Evolutionary conservation across 2,888 invertebrate species (phyloP), one percentile per base, ranked within the genome.

Genomic region (Charanyca ferruginea): DNA sequence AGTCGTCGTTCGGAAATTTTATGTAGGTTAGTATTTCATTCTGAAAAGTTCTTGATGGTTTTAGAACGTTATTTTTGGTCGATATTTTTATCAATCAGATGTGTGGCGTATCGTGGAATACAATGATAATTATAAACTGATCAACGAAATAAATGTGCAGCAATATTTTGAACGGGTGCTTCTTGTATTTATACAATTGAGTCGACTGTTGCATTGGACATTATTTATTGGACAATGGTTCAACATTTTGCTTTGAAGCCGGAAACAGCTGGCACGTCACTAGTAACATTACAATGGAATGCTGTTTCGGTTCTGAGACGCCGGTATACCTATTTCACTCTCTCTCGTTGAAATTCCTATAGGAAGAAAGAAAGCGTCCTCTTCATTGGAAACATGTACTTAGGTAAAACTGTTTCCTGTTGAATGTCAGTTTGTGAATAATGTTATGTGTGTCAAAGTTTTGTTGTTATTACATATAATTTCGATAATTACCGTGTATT

Each of bases 381-480:
- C 48, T 67, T 58, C 54, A 72, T 66, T 73, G 73, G 73, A 77
- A 77, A 73, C 63, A 74, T 69, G 77, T 82, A 77, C 32, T 32
- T 32, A 11, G 32, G 38, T 38, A 16, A 16, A 38, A 38, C 38
- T 38, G 38, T 16, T 16, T 88, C 87, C 87, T 84, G 67, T 68
- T 71, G 83, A 85, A 84, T 89, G 92, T 91, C 92, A 91, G 84
- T 89, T 90, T 85, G 85, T 87, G 87, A 89, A 83, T 87, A 79
- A 88, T 89, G 78, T 87, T 81, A 67, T 89, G 90, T 93, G 91
- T 93, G 94, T 94, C 93, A 93, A 89, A 94, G 89, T 94, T 94
- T 94, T 94, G 94, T 95, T 95, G 94, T 91, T 94, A 91, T 89
- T 91, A 88, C 87, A 86, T 89, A 83, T 87, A 85, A 87, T 87